Evolutionary conservation across 2,797 vertebrate species (phyloP).

Genomic region (Luscinia megarhynchos): DNA sequence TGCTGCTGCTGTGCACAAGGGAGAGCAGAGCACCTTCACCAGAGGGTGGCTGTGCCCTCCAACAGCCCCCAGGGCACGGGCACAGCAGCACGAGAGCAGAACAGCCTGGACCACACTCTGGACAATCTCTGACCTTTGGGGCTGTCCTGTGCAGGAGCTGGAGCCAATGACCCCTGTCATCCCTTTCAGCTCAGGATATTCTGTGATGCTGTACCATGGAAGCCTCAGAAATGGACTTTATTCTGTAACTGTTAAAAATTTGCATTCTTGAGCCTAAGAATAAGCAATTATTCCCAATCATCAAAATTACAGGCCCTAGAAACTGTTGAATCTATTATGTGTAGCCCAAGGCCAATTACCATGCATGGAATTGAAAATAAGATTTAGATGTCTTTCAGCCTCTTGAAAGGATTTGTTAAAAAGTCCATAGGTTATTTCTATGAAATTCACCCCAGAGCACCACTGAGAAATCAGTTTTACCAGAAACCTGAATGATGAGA

Average conservation of each 20-base stretch:
- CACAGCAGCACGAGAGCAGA: neutral
- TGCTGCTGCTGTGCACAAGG: neutral
- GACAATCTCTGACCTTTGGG: neutral
- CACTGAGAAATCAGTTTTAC: constrained; percentile 1
- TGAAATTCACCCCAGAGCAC: neutral
- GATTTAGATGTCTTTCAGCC: neutral
- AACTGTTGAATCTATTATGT: neutral
- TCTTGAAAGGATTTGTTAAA: neutral
- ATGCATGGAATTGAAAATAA: neutral
- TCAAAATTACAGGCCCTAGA: neutral
- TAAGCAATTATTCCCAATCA: neutral
- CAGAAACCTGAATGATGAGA: neutral
- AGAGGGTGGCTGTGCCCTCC: neutral
- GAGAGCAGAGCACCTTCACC: neutral
- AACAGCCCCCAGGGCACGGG: neutral
- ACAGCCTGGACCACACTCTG: neutral
- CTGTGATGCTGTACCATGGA: neutral
- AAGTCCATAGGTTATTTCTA: neutral
- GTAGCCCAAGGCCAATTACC: neutral
- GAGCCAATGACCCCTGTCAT: neutral
- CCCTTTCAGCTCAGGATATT: neutral
- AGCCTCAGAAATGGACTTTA: neutral
- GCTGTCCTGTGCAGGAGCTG: fast-evolving
- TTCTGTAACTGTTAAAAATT: neutral
- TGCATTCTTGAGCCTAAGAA: neutral